Conservation (phyloP, 2,113 vertebrate species). For the Candoia aspera region DNA sequence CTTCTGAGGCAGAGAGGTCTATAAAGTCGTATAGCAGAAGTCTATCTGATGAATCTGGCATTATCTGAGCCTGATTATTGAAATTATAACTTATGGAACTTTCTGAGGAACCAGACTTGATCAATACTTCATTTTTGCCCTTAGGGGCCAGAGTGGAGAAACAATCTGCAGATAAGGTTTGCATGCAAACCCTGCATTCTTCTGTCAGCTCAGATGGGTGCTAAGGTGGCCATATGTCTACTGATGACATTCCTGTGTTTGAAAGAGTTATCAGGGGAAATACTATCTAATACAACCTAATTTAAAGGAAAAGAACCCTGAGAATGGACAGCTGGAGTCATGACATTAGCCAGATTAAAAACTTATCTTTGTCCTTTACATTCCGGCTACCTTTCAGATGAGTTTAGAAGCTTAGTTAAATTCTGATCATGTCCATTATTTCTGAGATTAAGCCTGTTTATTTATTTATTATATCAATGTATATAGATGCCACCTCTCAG, state of each 20-base stretch:
- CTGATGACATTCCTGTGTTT: not conserved
- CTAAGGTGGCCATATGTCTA: not conserved
- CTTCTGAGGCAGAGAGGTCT: not conserved
- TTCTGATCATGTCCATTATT: not conserved
- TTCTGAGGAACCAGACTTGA: not conserved
- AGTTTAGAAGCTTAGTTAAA: not conserved
- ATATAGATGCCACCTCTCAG: too few species aligned
- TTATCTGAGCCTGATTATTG: not conserved
- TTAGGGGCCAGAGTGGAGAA: not conserved
- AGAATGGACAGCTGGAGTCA: not conserved
- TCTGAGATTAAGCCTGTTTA: too few species aligned
- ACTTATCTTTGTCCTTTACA: not conserved
- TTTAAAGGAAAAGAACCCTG: not conserved
- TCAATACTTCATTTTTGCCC: not conserved
- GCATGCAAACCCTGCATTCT: not conserved
- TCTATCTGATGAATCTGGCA: not conserved
- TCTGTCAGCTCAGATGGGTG: not conserved
- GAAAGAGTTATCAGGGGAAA: not conserved
- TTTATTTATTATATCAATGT: too few species aligned
- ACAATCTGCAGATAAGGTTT: not conserved
- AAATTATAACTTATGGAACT: not conserved
- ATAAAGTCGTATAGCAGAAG: not conserved
- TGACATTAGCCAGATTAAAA: too few species aligned
- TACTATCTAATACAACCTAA: not conserved
- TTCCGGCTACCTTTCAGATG: not conserved